Evolutionary conservation across 2,888 invertebrate genomes (phyloP), one percentile per base, ranked within the genome.

Genomic region (Plebejus anna): DNA sequence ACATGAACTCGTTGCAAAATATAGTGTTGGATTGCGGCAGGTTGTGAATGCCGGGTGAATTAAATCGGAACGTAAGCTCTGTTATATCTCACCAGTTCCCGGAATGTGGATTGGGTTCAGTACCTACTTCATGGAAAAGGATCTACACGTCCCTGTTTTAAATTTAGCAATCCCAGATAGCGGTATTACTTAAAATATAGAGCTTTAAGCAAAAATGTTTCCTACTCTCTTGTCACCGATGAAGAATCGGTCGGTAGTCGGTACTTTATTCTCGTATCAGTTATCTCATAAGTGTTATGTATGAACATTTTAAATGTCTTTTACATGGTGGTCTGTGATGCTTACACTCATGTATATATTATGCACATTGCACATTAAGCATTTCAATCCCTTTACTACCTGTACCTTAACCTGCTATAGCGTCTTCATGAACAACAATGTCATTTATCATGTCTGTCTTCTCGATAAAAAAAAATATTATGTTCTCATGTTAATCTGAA

Each of bases 11-110:
- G 32, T 66, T 32, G 32, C 32, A 36, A 66, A 32, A 36, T 66
- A 66, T 66, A 16, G 66, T 66, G 66, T 28, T 66, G 66, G 61
- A 32, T 66, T 66, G 66, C 66, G 66, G 66, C 32, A 36, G 36
- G 13, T 66, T 66, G 66, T 66, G 66, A 4, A 32, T 66, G 32
- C 32, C 13, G 32, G 16, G 66, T 32, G 22, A 66, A 66, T 36
- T 36, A 66, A 66, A 32, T 66, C 66, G 66, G 36, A 32, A 66
- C 32, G 28, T 61, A 61, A 61, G 61, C 61, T 59, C 57, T 61
- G 22, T 22, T 11, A 1, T 61, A 61, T 61, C 22, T 61, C 59
- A 28, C 61, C 61, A 28, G 28, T 61, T 66, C 66, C 66, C 32
- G 32, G 66, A 66, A 66, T 32, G 32, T 32, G 16, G 66, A 32